Percentiles rank a stretch among this genome's conserved stretches.
Evolutionary conservation across 2,113 vertebrate species (phyloP).

Genomic region (Dolichotis patagonum): DNA sequence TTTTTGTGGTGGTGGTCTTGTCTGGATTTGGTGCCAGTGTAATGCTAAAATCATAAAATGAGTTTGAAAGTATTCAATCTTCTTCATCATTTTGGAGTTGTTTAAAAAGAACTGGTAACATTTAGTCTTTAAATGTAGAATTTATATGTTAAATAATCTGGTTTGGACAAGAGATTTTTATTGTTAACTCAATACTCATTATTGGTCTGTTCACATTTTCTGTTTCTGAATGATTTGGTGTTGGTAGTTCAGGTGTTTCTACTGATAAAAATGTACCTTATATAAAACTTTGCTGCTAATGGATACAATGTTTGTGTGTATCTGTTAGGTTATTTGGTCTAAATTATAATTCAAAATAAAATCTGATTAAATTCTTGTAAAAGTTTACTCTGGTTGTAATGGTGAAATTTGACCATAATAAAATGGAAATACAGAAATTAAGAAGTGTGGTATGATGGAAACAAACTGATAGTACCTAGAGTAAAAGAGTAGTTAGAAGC

Average conservation of each 20-base stretch:
- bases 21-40: not conserved
- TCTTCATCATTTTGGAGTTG: not conserved
- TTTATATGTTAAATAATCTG: not conserved
- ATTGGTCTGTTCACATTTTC: not conserved
- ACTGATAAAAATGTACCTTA: not conserved
- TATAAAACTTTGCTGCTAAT: not conserved
- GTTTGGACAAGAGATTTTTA: not conserved
- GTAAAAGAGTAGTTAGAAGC: not conserved
- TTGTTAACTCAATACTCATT: not conserved
- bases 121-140: not conserved
- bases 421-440: not conserved
- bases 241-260: not conserved
- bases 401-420: not conserved
- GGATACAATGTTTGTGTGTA: not conserved
- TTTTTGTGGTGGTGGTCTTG: not conserved
- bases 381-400: not conserved
- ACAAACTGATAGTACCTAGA: not conserved
- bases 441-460: not conserved
- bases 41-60: not conserved
- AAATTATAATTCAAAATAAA: not conserved
- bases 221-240: not conserved
- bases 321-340: not conserved
- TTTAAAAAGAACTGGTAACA: not conserved
- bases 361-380: not conserved
- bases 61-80: not conserved